Evolutionary conservation across 2,113 vertebrate species (phyloP).

Genomic region (Albula glossodonta): DNA sequence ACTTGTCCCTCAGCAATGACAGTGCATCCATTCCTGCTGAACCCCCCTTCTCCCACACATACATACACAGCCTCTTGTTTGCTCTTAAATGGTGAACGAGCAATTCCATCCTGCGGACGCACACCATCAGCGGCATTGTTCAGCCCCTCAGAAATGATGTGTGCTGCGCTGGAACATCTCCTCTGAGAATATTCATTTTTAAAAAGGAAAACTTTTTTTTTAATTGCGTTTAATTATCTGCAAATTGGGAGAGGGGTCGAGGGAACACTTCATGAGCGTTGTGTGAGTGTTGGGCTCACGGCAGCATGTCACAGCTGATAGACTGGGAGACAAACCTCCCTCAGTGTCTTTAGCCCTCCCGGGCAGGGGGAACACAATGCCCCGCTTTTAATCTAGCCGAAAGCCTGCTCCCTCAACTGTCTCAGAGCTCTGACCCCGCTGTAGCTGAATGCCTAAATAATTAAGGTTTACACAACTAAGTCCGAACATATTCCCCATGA

Average conservation of each 20-base stretch:
- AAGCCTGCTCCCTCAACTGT: not conserved
- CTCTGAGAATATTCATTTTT: constrained; percentile 38
- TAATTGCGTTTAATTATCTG: constrained; percentile 60
- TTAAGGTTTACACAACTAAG: not conserved
- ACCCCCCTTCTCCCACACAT: constrained; percentile 1
- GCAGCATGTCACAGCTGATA: constrained; percentile 30
- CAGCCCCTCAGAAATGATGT: constrained; percentile 31
- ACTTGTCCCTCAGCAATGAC: constrained; percentile 13
- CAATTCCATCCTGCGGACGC: constrained; percentile 25
- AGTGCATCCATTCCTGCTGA: not conserved
- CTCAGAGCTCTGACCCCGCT: not conserved
- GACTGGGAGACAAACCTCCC: constrained; percentile 20
- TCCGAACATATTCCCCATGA: not conserved
- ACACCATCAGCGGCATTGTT: constrained; percentile 36
- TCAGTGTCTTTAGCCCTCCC: not conserved
- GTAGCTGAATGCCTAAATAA: not conserved
- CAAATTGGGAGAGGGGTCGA: constrained; percentile 43
- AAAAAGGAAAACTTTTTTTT: constrained; percentile 39
- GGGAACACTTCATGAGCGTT: constrained; percentile 9
- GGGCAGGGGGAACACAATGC: not conserved
- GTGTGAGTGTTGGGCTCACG: constrained; percentile 23
- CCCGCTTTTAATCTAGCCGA: not conserved
- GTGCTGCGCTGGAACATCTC: constrained; percentile 40
- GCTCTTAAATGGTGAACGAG: constrained; percentile 15
- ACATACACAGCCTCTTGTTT: constrained; percentile 11